Evolutionary conservation across 2,888 invertebrate species (phyloP), one percentile per base, ranked within the genome.

Genomic region (Diadromus collaris): DNA sequence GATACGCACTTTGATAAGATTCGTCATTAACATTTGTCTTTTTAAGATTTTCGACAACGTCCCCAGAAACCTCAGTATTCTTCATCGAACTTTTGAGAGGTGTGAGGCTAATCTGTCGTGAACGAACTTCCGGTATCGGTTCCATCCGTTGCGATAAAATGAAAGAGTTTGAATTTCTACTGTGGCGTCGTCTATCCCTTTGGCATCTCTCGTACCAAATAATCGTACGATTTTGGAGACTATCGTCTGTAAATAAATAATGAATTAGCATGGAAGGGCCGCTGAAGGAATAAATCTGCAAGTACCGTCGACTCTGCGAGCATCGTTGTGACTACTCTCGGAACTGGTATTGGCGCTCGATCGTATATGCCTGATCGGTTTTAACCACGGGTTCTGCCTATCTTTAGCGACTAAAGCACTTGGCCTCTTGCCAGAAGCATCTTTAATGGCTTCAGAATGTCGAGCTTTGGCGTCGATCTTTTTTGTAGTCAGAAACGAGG

Each of bases 161-260:
- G 19, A 29, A 24, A 56, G 24, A 9, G 5, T 16, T 32, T 38
- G 34, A 54, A 58, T 76, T 63, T 29, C n/a, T 56, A 64, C 6
- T 19, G 29, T 34, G 21, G 16, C 29, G 16, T 19, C 32, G 51
- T 63, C 24, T 24, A 9, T 24, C 44, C 32, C 63, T 76, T n/a
- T 76, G 56, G 24, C 21, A 46, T 46, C 54, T 73, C n/a, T 65
- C 56, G 56, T 64, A 56, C 64, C 64, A 64, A 16, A 56, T 19
- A 16, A 24, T 24, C 19, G 32, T 44, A 73, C 29, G 29, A 29
- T 44, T 13, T n/a, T 16, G 32, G 9, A 21, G 19, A 56, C 29
- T 73, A n/a, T 24, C 19, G 6, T n/a, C 64, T 73, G 32, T 64
- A 16, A 21, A 44, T 34, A 5, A 69, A 44, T 27, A 60, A 32